Evolutionary conservation across 2,888 invertebrate genomes (phyloP).

Genomic region (Pocota personata): DNA sequence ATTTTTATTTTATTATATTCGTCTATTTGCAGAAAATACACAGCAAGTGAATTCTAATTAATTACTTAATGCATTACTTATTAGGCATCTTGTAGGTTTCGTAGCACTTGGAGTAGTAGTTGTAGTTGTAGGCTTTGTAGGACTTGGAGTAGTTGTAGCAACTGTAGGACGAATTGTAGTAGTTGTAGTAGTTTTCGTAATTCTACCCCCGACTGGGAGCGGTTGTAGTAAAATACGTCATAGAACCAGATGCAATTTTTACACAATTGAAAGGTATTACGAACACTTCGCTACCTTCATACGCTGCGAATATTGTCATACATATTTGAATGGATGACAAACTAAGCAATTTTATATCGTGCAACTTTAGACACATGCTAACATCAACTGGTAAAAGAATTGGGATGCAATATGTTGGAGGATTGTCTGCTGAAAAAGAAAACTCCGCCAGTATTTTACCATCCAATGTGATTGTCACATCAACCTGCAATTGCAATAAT

Average conservation of each 20-base stretch:
- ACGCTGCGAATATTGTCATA: slow-evolving; percentile 75
- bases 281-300: slow-evolving; percentile 56
- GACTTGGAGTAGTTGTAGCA: too few species aligned
- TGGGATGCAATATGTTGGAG: slow-evolving; percentile 76
- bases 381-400: slow-evolving; percentile 75
- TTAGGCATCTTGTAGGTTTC: too few species aligned
- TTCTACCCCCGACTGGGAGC: neutral
- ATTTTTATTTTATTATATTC: too few species aligned
- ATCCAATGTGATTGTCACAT: slow-evolving; percentile 72
- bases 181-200: neutral
- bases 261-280: slow-evolving; percentile 75
- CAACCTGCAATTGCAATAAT: neutral
- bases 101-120: too few species aligned
- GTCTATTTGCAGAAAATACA: too few species aligned
- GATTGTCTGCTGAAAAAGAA: slow-evolving; percentile 71
- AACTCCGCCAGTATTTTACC: slow-evolving; percentile 61
- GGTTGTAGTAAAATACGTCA: slow-evolving; percentile 4
- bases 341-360: slow-evolving; percentile 71
- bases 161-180: too few species aligned
- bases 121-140: too few species aligned
- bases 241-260: slow-evolving; percentile 50
- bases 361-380: slow-evolving; percentile 76
- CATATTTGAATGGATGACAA: slow-evolving; percentile 73
- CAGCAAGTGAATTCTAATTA: too few species aligned
- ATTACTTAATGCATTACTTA: too few species aligned